A percentile compares a stretch with the other conserved stretches of the same genome.
Evolutionary conservation across 2,797 vertebrate species (phyloP).

Genomic region (Alauda arvensis): DNA sequence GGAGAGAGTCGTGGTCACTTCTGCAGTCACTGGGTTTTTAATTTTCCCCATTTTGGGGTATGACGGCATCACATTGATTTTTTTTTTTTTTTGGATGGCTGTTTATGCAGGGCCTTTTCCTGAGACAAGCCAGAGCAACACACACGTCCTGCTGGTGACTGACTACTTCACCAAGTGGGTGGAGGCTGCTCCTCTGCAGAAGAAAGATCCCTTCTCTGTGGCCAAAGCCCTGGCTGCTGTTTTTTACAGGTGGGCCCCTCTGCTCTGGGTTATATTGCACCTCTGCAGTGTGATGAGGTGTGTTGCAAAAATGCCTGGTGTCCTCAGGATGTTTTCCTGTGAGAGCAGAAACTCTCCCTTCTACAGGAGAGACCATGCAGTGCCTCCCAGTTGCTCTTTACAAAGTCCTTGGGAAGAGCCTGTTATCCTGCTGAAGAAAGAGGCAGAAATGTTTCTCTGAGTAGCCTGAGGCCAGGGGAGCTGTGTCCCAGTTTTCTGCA

Average conservation of each 20-base stretch:
- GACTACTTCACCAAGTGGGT: slow-evolving; percentile 91
- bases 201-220: slow-evolving; percentile 76
- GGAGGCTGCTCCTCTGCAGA: slow-evolving; percentile 82
- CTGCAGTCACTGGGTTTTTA: not conserved
- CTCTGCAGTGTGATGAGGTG: not conserved
- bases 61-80: not conserved
- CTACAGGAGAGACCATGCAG: not conserved
- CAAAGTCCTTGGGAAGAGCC: not conserved
- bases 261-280: not conserved
- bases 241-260: slow-evolving; percentile 79
- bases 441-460: not conserved
- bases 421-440: not conserved
- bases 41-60: not conserved
- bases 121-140: slow-evolving; percentile 76
- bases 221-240: slow-evolving; percentile 80
- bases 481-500: not conserved
- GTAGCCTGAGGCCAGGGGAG: not conserved
- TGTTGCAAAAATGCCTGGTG: not conserved
- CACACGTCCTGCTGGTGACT: slow-evolving; percentile 73
- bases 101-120: slow-evolving; percentile 81
- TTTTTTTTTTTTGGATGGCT: not conserved
- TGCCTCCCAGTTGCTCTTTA: not conserved
- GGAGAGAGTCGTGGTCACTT: not conserved
- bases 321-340: not conserved
- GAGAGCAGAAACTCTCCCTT: not conserved